These are phyloP conservation scores for Kryptopterus vitreolus DNA, from an alignment of 2,797 vertebrate genomes.

Conservation along the genomic window DNA sequence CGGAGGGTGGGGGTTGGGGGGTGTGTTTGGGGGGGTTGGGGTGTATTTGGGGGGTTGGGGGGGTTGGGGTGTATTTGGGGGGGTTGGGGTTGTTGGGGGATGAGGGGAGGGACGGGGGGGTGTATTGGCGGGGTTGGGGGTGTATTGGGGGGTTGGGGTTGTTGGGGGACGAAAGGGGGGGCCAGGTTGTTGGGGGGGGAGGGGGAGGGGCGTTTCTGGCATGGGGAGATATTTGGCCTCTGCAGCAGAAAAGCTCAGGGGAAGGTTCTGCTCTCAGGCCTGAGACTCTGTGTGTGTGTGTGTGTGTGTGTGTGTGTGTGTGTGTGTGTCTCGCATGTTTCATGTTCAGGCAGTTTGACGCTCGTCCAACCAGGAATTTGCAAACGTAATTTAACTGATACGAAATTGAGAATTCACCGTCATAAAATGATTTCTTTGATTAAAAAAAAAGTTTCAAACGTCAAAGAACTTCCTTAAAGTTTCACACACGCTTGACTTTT, in stretches of 20 bases:
- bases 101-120: no score
- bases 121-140: no score
- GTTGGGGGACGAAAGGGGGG: slow-evolving; percentile 43
- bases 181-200: no score
- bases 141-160: slow-evolving; percentile 39
- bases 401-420: background rate
- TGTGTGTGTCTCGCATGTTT: slow-evolving; percentile 42
- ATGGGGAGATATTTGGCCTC: slow-evolving; percentile 52
- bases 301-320: no score
- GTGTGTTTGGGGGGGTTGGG: no score
- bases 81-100: no score
- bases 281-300: slow-evolving; percentile 39
- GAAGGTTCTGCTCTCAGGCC: slow-evolving; percentile 37
- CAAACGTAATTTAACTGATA: slow-evolving; percentile 27
- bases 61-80: no score
- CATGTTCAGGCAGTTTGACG: slow-evolving; percentile 36
- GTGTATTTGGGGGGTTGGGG: no score
- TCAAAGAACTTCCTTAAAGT: slow-evolving; percentile 42
- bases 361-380: slow-evolving; percentile 32
- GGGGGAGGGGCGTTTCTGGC: slow-evolving; percentile 45
- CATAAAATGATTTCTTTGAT: background rate
- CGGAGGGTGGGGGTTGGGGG: no score
- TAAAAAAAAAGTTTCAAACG: slow-evolving; percentile 51
- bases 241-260: slow-evolving; percentile 43
- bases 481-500: slow-evolving; percentile 38